phyloP scores from a whole-genome alignment of 2,797 vertebrate genomes.

The Typhlichthys eigenmanni region DNA sequence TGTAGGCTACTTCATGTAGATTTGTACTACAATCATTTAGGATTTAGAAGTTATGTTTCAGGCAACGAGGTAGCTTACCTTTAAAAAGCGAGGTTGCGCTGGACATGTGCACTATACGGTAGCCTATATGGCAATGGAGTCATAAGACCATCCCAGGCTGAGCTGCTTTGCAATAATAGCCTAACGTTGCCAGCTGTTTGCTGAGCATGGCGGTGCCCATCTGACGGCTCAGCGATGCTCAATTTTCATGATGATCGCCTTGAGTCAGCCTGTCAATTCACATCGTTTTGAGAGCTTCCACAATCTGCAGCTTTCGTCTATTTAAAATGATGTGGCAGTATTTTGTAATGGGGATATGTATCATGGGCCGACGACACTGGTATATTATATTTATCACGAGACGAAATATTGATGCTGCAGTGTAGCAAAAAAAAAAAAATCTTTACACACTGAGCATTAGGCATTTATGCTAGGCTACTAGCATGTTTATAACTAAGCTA shows the following conservation, averaged over 20 bases:
- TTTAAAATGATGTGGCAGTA: conserved; percentile 62
- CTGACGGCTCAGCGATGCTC: conserved; percentile 52
- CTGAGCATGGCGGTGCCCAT: conserved; percentile 45
- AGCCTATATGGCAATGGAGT: conserved; percentile 32
- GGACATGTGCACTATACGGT: conserved; percentile 48
- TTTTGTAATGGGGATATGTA: conserved; percentile 39
- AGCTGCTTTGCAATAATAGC: conserved; percentile 44
- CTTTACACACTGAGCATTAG: conserved; percentile 25
- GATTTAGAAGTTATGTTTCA: neutral
- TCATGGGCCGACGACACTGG: conserved; percentile 52
- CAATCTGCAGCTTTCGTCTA: conserved; percentile 48
- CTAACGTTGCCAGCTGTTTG: conserved; percentile 55
- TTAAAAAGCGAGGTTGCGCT: conserved; percentile 17
- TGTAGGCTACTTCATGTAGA: neutral
- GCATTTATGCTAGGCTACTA: conserved; percentile 39
- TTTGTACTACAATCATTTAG: too few species aligned
- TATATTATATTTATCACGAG: conserved; percentile 29
- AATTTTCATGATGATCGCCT: conserved; percentile 45
- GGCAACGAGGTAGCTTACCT: conserved; percentile 5
- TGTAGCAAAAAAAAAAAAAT: conserved; percentile 25
- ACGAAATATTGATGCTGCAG: conserved; percentile 34
- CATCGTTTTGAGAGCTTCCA: conserved; percentile 20
- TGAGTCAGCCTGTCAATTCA: conserved; percentile 51
- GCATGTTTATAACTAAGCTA: conserved; percentile 12
- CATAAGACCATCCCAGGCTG: conserved; percentile 25